These are phyloP conservation scores for Halcyon leucocephala DNA, from an alignment of 2,797 vertebrate species.

Conservation along the genomic window DNA sequence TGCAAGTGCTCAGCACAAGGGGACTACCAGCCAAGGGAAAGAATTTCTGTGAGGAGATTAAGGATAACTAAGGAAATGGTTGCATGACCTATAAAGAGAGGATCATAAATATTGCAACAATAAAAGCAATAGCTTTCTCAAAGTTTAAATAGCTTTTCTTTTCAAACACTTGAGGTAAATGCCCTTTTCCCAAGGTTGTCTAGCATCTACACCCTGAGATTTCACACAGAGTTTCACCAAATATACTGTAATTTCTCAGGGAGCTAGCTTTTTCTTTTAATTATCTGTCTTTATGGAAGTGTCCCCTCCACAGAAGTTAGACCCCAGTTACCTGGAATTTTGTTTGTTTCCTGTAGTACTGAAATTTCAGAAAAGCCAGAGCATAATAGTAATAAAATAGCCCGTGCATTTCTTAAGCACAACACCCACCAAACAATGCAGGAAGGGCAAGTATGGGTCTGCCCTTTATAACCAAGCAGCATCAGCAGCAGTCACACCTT, in stretches of 20 bases:
- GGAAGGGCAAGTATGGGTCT: not conserved
- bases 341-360: not conserved
- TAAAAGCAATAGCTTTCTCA: constrained; percentile 62
- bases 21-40: constrained; percentile 1
- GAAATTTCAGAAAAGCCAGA: not conserved
- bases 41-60: constrained; percentile 59
- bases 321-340: not conserved
- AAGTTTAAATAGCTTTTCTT: constrained; percentile 67
- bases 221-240: not conserved
- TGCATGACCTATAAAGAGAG: constrained; percentile 52
- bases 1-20: constrained; percentile 12
- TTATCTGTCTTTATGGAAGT: not conserved
- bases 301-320: not conserved
- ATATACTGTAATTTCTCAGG: constrained; percentile 7
- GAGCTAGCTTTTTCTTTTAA: not conserved
- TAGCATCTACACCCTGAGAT: not conserved
- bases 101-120: constrained; percentile 70
- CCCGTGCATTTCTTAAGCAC: not conserved
- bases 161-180: constrained; percentile 62
- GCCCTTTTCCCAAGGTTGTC: constrained; percentile 33
- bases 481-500: not conserved
- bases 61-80: constrained; percentile 50
- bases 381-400: not conserved
- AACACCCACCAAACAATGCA: not conserved
- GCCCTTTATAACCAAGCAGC: not conserved